Conservation (phyloP, 2,797 vertebrate species). For the Cyclura pinguis region DNA sequence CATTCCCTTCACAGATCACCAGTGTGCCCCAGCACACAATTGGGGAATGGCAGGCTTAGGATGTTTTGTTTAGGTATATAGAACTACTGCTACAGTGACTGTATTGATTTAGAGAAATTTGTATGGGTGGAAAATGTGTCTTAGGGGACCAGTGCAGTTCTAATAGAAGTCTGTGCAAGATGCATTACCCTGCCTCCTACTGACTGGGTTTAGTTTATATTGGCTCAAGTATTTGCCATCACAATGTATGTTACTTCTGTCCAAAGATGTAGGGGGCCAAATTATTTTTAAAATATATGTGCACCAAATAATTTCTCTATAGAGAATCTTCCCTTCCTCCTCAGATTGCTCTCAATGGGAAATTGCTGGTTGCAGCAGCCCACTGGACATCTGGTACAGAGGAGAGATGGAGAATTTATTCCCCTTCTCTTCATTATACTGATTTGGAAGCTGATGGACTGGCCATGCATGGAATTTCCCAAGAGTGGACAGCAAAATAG, state of each 20-base stretch:
- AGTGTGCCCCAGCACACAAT: background rate
- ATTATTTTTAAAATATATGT: background rate
- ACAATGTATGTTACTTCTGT: background rate
- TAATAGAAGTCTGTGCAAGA: background rate
- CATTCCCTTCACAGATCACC: background rate
- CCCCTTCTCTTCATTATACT: background rate
- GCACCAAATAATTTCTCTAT: background rate
- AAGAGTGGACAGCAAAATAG: background rate
- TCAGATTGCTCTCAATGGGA: background rate
- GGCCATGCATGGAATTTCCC: background rate
- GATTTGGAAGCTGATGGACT: background rate
- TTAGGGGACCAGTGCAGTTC: constrained; percentile 8
- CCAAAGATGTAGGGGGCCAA: background rate
- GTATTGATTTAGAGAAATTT: constrained; percentile 9
- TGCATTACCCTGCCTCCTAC: background rate
- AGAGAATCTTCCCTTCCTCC: background rate
- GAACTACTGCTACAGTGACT: background rate
- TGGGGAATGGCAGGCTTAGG: background rate
- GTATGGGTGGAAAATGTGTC: background rate
- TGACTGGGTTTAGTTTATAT: background rate
- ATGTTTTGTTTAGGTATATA: background rate
- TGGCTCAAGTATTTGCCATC: background rate
- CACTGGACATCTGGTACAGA: background rate
- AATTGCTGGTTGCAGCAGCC: background rate
- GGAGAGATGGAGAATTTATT: background rate